Base-by-base conservation (phyloP, 1,140 invertebrate species). In the Drosophila takahashii region DNA sequence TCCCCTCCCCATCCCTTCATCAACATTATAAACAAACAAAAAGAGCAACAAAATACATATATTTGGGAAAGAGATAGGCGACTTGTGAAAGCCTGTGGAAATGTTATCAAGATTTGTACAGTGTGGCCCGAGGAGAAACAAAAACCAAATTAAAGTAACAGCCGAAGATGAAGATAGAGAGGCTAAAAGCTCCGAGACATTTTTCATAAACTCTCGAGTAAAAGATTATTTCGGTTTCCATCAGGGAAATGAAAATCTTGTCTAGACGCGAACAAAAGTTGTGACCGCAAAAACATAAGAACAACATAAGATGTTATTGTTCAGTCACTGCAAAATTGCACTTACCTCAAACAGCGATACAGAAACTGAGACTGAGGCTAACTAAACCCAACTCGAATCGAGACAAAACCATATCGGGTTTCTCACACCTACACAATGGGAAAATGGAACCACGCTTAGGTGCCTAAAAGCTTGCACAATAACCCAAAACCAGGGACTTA, bases 391-490 rank as follows among this genome's bases (percentile, higher is more conserved):
- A 26, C 26, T 54, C 16, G 27, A 66, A 66, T 16, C 39, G 42
- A 45, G 64, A 69, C 50, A 47, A 70, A 56, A 18, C 36, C 57
- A 56, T 86, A 86, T 86, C 84, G 57, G 59, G 86, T 86, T 83
- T 86, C 81, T 86, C 81, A 86, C 81, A 86, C 81, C 83, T 87
- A 81, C 81, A 61, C 72, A 76, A 66, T 70, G 57, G 51, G 22
- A 34, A 54, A 73, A 76, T 42, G 60, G 39, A 42, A 61, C 26
- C 69, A 67, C 76, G 58, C 58, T 84, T 77, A 81, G 64, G 77
- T 66, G 74, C 69, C 74, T 78, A 79, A 86, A 86, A 86, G 81
- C 78, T 87, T 86, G 78, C 83, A 81, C 77, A 85, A 86, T 61
- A 32, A 27, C 37, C 34, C 22, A 39, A 54, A 77, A 54, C n/a